These are phyloP conservation scores for Isurus oxyrinchus DNA, from an alignment of 2,113 vertebrate genomes.

Conservation along the genomic window DNA sequence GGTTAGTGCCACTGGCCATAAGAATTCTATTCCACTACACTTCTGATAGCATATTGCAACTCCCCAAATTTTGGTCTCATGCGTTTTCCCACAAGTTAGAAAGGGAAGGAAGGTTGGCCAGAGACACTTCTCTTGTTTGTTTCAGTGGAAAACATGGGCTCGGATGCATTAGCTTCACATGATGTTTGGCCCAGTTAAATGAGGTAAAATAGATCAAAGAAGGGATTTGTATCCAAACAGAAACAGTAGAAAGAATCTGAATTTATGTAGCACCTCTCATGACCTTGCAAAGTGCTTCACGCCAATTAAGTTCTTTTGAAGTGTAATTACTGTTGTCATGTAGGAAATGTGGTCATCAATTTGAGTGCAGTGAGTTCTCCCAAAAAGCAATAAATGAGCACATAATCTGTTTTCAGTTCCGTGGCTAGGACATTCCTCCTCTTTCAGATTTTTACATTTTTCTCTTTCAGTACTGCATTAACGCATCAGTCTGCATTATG, in stretches of 20 bases:
- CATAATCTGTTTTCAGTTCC: neutral
- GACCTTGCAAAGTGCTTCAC: neutral
- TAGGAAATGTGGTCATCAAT: neutral
- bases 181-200: neutral
- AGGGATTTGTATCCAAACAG: neutral
- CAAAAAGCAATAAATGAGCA: neutral
- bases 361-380: neutral
- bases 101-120: neutral
- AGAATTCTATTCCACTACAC: neutral
- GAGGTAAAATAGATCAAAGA: neutral
- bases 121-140: neutral
- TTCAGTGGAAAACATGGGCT: neutral
- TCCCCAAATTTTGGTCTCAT: neutral
- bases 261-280: neutral
- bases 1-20: neutral
- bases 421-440: neutral
- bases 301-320: neutral
- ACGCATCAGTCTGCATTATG: neutral
- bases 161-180: neutral
- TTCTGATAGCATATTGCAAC: neutral
- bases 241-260: neutral
- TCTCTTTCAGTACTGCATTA: neutral
- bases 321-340: neutral
- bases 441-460: neutral
- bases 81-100: neutral